Base-by-base conservation (phyloP, 1,140 invertebrate species). In the Lutraria rhynchaena region DNA sequence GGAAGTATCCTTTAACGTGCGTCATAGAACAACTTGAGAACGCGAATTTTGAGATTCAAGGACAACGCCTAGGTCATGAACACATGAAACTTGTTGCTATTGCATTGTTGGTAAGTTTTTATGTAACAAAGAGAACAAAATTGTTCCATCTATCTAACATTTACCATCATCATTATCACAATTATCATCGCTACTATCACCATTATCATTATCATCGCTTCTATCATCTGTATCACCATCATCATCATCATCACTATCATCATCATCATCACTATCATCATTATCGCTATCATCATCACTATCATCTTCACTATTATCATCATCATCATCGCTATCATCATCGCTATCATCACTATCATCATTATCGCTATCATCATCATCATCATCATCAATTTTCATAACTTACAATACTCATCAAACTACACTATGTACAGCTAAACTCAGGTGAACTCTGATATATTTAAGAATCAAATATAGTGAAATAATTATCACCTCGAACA, bases 281-380 rank as follows among this genome's bases (percentile, higher is more conserved):
- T 15, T 33, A 15, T 44, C 77, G 53, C 35, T 51, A 11, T 44
- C 24, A 29, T 0, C 60, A n/a, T n/a, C n/a, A n/a, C n/a, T n/a
- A n/a, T n/a, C n/a, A n/a, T n/a, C n/a, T n/a, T n/a, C n/a, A n/a
- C n/a, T n/a, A n/a, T n/a, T n/a, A 53, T 78, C 57, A 41, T 83
- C 60, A 53, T 57, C 58, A 31, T 81, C 69, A 58, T 60, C 49
- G 3, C 74, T 33, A 70, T 69, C 24, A 35, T 60, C 35, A 70
- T 60, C 63, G 27, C 74, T 24, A 35, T 46, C 49, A 57, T 60
- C 51, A 49, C 74, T 35, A 70, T 44, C 63, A 7, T 81, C 69
- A 58, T 69, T 33, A 70, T 75, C 55, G 15, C 55, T 49, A 15
- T 73, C 55, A 31, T 61, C 49, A 31, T 53, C 69, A 29, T 75